Percentiles rank a stretch among this genome's conserved stretches.
phyloP scores from a whole-genome alignment of 2,797 vertebrate species.

The Schizothorax lantsangensis region DNA sequence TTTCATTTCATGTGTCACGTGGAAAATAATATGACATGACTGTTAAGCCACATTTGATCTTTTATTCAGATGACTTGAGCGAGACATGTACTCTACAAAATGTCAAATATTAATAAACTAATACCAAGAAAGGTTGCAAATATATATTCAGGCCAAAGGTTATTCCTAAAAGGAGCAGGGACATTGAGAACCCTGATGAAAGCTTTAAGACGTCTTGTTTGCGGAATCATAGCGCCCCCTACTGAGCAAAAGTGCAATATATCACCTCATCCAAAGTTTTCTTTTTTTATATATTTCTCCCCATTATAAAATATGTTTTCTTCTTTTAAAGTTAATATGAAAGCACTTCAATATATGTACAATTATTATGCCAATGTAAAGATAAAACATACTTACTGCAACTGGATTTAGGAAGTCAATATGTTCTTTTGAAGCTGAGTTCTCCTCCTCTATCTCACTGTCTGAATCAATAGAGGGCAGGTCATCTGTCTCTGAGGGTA shows the following conservation, averaged over 20 bases:
- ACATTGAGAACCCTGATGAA: slow-evolving; percentile 33
- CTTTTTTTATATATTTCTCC: not conserved
- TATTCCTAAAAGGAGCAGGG: slow-evolving; percentile 5
- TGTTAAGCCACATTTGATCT: not conserved
- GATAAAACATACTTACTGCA: slow-evolving; percentile 41
- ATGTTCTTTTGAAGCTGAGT: slow-evolving; percentile 21
- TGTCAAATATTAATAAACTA: slow-evolving; percentile 32
- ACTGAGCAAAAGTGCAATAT: not conserved
- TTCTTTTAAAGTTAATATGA: not conserved
- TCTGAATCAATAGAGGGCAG: slow-evolving; percentile 61
- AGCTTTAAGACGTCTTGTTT: not conserved
- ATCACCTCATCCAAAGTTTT: not conserved
- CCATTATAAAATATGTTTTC: not conserved
- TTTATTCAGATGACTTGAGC: slow-evolving; percentile 23
- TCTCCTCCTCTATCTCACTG: slow-evolving; percentile 50
- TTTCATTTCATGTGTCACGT: not conserved
- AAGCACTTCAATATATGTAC: not conserved
- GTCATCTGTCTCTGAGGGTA: slow-evolving; percentile 54
- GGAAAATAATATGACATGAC: not conserved
- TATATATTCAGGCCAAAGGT: slow-evolving; percentile 19
- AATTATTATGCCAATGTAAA: not conserved
- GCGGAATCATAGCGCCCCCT: slow-evolving; percentile 39
- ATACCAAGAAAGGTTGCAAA: not conserved
- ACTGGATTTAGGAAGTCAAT: not conserved
- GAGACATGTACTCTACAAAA: slow-evolving; percentile 9